phyloP scores from a whole-genome alignment of 2,888 invertebrate species.

The Apodemia mormo region DNA sequence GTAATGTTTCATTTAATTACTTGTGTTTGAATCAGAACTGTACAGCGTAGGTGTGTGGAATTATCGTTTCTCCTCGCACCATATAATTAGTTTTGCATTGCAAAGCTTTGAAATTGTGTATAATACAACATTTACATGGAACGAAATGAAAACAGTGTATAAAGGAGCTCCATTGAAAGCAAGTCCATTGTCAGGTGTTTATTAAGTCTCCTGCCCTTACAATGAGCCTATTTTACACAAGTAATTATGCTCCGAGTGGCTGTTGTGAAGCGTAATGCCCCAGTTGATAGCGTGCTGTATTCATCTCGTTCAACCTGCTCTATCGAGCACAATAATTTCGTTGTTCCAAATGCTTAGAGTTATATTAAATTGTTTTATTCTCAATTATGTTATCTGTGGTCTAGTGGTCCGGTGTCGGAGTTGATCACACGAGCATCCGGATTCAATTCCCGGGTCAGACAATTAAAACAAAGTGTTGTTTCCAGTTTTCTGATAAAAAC shows the following conservation, averaged over 20 bases:
- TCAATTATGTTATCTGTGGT: too few relatives aligned
- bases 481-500: too few relatives aligned
- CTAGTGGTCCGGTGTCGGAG: too few relatives aligned
- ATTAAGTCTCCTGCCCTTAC: conserved; percentile 15
- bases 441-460: too few relatives aligned
- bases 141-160: not conserved
- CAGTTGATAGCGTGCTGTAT: not conserved
- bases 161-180: conserved; percentile 9
- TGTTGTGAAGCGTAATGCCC: not conserved
- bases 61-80: not conserved
- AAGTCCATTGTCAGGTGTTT: conserved; percentile 9
- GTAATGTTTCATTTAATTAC: too few relatives aligned
- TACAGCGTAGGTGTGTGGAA: too few relatives aligned
- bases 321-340: not conserved
- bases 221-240: conserved; percentile 15
- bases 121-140: conserved; percentile 9
- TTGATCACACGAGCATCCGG: too few relatives aligned
- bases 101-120: conserved; percentile 7
- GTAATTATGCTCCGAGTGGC: conserved; percentile 4
- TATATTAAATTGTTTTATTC: too few relatives aligned
- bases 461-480: too few relatives aligned
- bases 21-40: too few relatives aligned
- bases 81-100: not conserved
- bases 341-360: too few relatives aligned
- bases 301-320: not conserved